Percentiles rank a stretch among this genome's conserved stretches.
These are phyloP conservation scores for Lophotis ruficrista DNA, from an alignment of 2,113 vertebrate species.

Conservation along the genomic window DNA sequence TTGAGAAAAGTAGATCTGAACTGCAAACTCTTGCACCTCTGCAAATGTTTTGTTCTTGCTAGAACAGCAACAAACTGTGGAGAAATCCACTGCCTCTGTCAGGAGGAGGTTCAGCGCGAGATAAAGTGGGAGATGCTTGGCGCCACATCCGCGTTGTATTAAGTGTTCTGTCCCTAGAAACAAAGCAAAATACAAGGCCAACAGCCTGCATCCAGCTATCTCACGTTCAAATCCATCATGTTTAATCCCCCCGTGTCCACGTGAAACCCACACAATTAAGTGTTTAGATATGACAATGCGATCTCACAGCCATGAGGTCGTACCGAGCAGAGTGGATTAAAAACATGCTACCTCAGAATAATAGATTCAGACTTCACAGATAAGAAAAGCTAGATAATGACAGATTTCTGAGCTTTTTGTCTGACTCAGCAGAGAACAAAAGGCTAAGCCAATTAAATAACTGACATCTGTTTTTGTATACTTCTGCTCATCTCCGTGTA, in stretches of 20 bases:
- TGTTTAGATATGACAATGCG: background rate
- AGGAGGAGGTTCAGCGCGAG: rapidly evolving
- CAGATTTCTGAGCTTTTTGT: background rate
- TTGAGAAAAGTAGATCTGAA: background rate
- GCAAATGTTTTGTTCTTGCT: background rate
- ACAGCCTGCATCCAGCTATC: background rate
- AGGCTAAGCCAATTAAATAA: constrained; percentile 2
- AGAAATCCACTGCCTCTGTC: background rate
- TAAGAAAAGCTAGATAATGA: background rate
- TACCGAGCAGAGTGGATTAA: background rate
- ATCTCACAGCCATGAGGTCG: background rate
- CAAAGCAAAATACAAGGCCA: background rate
- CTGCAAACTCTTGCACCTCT: background rate
- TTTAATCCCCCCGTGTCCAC: background rate
- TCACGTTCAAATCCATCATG: rapidly evolving
- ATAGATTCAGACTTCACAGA: background rate
- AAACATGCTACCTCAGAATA: background rate
- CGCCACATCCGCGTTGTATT: rapidly evolving
- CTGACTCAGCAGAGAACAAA: constrained; percentile 45
- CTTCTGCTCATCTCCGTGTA: background rate
- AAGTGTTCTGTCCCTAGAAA: background rate
- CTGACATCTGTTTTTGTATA: background rate
- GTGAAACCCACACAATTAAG: background rate
- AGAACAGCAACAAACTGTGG: background rate
- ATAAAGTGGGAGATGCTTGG: background rate